These are phyloP conservation scores for Diabrotica undecimpunctata DNA, from an alignment of 1,140 invertebrate species.

Conservation along the genomic window DNA sequence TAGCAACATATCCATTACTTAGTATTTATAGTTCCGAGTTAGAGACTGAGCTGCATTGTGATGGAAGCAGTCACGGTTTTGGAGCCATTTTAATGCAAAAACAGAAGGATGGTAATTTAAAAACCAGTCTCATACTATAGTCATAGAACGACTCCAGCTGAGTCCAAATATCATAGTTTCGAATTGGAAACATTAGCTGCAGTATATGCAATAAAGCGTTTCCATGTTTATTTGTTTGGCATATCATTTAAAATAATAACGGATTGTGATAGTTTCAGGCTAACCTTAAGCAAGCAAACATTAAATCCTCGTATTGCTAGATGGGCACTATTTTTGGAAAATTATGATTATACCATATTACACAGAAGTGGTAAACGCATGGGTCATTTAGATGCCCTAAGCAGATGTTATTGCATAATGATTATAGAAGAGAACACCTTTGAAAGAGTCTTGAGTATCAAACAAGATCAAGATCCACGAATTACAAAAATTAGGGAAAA, in stretches of 20 bases:
- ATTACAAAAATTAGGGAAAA: slow-evolving; percentile 35
- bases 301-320: slow-evolving; percentile 30
- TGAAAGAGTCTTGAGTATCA: slow-evolving; percentile 36
- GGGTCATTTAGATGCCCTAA: background rate
- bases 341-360: slow-evolving; percentile 10
- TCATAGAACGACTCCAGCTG: slow-evolving; percentile 37
- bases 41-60: no score
- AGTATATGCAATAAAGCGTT: slow-evolving; percentile 44
- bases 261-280: slow-evolving; percentile 32
- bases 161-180: slow-evolving; percentile 45
- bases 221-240: background rate
- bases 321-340: slow-evolving; percentile 31
- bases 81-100: slow-evolving; percentile 19
- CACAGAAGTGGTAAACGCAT: background rate
- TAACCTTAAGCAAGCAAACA: slow-evolving; percentile 31
- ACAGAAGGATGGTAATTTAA: slow-evolving; percentile 25
- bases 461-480: slow-evolving; percentile 29
- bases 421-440: background rate
- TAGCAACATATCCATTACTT: no score
- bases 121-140: slow-evolving; percentile 46
- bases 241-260: slow-evolving; percentile 44
- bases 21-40: no score
- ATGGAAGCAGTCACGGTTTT: slow-evolving; percentile 29
- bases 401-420: background rate
- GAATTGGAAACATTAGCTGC: slow-evolving; percentile 50